Conservation (phyloP, 2,113 vertebrate genomes). For the Oenanthe oenanthe region DNA sequence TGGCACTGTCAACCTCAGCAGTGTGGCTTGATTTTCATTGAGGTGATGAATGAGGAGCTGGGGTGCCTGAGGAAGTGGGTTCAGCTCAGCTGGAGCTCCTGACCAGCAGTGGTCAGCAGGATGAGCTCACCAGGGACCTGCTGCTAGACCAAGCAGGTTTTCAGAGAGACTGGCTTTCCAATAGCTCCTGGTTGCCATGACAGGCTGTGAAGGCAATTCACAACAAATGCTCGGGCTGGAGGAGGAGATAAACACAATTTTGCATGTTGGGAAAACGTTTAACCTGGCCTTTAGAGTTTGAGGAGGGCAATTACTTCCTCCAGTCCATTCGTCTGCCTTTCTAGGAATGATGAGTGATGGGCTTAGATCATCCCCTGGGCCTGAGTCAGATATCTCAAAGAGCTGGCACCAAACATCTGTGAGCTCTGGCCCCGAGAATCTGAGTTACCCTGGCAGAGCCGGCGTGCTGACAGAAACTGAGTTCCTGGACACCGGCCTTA, state of each 20-base stretch:
- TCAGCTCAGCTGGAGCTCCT: background rate
- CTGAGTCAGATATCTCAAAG: background rate
- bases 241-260: rapidly evolving
- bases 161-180: background rate
- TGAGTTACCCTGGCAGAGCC: background rate
- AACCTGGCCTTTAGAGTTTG: background rate
- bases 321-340: background rate
- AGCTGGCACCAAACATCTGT: background rate
- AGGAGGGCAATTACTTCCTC: background rate
- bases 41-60: background rate
- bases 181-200: background rate
- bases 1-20: rapidly evolving
- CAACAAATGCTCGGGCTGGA: rapidly evolving
- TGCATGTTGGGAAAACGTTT: background rate
- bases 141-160: background rate
- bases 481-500: background rate
- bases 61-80: background rate
- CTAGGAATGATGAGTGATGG: slow-evolving; percentile 27
- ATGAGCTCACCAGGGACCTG: background rate
- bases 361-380: background rate
- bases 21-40: background rate
- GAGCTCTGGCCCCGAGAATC: background rate
- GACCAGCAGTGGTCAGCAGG: background rate
- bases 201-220: rapidly evolving
- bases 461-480: rapidly evolving